Percentiles rank a stretch among this genome's conserved stretches.
Evolutionary conservation across 2,888 invertebrate species (phyloP).

Genomic region (Clanis bilineata): DNA sequence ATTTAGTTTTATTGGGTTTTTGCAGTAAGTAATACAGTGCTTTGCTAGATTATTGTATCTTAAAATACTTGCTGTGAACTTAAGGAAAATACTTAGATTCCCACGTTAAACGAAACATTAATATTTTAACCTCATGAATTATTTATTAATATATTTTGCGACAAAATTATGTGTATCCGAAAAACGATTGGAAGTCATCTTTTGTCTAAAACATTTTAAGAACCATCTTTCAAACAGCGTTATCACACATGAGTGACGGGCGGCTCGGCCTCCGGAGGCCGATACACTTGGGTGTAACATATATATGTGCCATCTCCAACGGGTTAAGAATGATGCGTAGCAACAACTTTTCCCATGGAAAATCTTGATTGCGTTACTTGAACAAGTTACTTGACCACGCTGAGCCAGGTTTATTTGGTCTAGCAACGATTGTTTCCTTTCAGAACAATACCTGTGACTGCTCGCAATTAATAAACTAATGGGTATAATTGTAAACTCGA

Average conservation of each 20-base stretch:
- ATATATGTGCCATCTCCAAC: too few relatives aligned
- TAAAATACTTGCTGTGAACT: not conserved
- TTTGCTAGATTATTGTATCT: not conserved
- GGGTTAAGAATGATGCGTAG: not conserved
- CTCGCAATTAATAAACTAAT: constrained; percentile 75
- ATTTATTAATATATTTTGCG: not conserved
- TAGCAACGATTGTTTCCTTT: constrained; percentile 69
- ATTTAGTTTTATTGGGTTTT: not conserved
- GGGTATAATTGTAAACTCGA: constrained; percentile 65
- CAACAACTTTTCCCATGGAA: constrained; percentile 2
- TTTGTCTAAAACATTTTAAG: too few relatives aligned
- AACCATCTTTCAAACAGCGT: too few relatives aligned
- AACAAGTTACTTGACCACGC: constrained; percentile 49
- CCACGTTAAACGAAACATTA: not conserved
- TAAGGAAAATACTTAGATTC: not conserved
- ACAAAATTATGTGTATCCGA: not conserved
- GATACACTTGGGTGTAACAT: too few relatives aligned
- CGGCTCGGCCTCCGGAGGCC: too few relatives aligned
- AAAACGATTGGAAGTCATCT: too few relatives aligned
- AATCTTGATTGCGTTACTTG: too few relatives aligned
- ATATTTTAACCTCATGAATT: not conserved
- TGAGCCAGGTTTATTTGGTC: constrained; percentile 73
- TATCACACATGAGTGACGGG: too few relatives aligned
- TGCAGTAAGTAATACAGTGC: too few relatives aligned
- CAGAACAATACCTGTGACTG: constrained; percentile 68